These are phyloP conservation scores for Tillus elongatus DNA, from an alignment of 2,888 invertebrate genomes.

Conservation along the genomic window DNA sequence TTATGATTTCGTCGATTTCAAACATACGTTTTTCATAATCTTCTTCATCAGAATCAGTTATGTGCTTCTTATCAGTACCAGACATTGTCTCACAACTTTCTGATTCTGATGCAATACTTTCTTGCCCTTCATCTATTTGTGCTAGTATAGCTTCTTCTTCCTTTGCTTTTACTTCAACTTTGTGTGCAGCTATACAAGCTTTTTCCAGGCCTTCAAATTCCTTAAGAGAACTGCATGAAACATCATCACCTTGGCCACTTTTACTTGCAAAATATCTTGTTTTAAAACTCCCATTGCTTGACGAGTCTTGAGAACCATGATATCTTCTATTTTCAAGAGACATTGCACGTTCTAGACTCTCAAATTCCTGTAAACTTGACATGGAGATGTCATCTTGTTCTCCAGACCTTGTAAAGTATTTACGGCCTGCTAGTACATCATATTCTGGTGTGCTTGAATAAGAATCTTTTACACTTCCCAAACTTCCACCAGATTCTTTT, in stretches of 20 bases:
- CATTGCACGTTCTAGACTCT: constrained; percentile 78
- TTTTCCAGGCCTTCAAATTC: constrained; percentile 89
- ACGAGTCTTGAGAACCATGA: constrained; percentile 70
- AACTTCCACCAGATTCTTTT: constrained; percentile 69
- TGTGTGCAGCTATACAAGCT: constrained; percentile 75
- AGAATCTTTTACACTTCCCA: constrained; percentile 72
- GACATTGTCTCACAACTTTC: constrained; percentile 54
- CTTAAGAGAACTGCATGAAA: constrained; percentile 77
- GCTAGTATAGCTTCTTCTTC: constrained; percentile 73
- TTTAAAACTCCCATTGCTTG: constrained; percentile 73
- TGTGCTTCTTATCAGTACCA: constrained; percentile 50
- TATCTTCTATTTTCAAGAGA: constrained; percentile 67
- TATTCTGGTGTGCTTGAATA: constrained; percentile 89
- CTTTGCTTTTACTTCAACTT: constrained; percentile 72
- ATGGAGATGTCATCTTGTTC: constrained; percentile 89
- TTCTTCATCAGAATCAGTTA: constrained; percentile 49
- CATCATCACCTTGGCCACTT: constrained; percentile 73
- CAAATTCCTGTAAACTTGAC: constrained; percentile 90
- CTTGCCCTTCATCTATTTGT: constrained; percentile 46
- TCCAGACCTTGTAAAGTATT: constrained; percentile 70
- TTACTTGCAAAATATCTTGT: constrained; percentile 59
- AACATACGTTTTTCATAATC: constrained; percentile 58
- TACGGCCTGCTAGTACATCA: constrained; percentile 73
- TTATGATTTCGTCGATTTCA: constrained; percentile 60
- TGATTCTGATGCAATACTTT: constrained; percentile 47